phyloP scores from a whole-genome alignment of 92 coral and sea anemone genomes.

The Bergia puertoricense region DNA sequence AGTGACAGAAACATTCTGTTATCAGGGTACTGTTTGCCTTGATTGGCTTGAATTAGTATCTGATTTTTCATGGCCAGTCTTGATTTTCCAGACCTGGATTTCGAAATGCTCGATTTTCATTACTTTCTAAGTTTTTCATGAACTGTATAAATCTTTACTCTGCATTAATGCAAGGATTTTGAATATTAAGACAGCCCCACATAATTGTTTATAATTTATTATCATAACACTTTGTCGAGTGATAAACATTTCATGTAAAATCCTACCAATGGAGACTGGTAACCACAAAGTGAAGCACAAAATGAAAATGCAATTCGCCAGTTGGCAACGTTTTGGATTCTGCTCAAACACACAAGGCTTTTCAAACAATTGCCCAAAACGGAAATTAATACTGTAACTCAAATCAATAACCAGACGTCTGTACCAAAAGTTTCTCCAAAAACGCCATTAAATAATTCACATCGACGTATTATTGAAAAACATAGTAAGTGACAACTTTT shows the following conservation, averaged over 20 bases:
- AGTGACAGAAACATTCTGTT: no score
- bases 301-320: not conserved
- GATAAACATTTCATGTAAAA: not conserved
- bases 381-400: not conserved
- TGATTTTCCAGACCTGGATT: not conserved
- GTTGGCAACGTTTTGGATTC: not conserved
- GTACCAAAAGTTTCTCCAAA: not conserved
- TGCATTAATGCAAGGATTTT: no score
- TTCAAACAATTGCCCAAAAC: not conserved
- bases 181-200: not conserved
- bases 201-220: not conserved
- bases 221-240: not conserved
- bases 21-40: no score
- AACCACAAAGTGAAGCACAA: not conserved
- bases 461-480: not conserved
- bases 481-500: not conserved
- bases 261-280: not conserved
- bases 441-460: conserved; percentile 46
- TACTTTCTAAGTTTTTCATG: not conserved
- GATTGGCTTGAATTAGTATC: no score
- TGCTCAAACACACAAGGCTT: not conserved
- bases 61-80: no score
- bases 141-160: no score
- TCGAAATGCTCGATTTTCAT: not conserved
- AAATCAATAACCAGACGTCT: not conserved